phyloP scores from a whole-genome alignment of 2,113 vertebrate genomes.

The Cygnus atratus region DNA sequence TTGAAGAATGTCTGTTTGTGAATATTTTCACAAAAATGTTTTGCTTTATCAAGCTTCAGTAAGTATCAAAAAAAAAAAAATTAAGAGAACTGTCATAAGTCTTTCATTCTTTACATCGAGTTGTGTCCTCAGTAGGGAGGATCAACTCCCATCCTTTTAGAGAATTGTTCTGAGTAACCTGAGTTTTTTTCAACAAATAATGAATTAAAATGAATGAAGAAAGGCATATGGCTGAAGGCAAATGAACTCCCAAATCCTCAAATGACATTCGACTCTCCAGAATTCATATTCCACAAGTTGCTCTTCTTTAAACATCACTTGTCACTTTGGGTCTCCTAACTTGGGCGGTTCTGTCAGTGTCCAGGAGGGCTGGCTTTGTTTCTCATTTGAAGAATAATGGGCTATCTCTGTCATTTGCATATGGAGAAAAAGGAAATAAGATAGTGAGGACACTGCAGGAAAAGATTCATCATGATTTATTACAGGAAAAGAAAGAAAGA shows the following conservation, averaged over 20 bases:
- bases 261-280: background rate
- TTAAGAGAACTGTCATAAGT: background rate
- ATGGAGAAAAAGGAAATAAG: background rate
- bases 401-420: background rate
- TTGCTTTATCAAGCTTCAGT: background rate
- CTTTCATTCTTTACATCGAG: background rate
- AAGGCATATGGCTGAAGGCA: background rate
- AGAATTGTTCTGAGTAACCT: background rate
- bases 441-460: background rate
- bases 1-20: background rate
- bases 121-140: background rate
- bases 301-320: background rate
- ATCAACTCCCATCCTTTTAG: background rate
- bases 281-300: background rate
- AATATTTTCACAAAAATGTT: background rate
- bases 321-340: background rate
- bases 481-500: background rate
- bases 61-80: background rate
- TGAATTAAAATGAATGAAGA: background rate
- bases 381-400: background rate
- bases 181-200: background rate
- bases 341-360: background rate
- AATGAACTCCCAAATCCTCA: background rate
- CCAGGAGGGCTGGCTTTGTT: background rate
- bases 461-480: background rate